Evolutionary conservation across 2,113 vertebrate species (phyloP).

Genomic region (Syrmaticus mikado): DNA sequence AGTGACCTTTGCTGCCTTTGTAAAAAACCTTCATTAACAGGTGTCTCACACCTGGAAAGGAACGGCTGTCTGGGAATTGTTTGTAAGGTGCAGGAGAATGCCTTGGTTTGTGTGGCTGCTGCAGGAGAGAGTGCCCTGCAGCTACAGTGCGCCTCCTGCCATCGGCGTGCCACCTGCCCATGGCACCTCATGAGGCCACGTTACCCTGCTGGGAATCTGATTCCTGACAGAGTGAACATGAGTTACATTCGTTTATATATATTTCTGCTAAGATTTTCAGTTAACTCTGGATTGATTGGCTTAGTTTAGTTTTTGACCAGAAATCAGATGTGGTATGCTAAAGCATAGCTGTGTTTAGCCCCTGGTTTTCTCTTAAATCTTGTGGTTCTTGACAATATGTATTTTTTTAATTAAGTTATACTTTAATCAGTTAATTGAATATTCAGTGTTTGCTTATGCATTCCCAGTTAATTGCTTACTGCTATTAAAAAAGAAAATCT

Average conservation of each 20-base stretch:
- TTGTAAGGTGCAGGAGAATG: background rate
- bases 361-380: background rate
- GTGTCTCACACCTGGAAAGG: background rate
- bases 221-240: background rate
- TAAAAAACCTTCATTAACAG: background rate
- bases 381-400: background rate
- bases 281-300: background rate
- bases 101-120: background rate
- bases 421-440: background rate
- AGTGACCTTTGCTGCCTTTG: conserved; percentile 14
- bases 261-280: background rate
- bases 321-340: background rate
- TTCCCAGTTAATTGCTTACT: background rate
- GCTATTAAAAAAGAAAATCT: background rate
- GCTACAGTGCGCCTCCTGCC: background rate
- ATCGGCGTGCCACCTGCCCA: background rate
- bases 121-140: background rate
- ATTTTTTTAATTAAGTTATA: background rate
- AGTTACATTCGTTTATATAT: background rate
- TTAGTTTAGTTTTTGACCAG: background rate
- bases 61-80: background rate
- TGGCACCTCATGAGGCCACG: background rate
- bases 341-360: background rate
- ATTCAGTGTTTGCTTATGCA: background rate
- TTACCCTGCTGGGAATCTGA: background rate